Conservation (phyloP, 1,140 invertebrate species). For the Drosophila oshimai region DNA sequence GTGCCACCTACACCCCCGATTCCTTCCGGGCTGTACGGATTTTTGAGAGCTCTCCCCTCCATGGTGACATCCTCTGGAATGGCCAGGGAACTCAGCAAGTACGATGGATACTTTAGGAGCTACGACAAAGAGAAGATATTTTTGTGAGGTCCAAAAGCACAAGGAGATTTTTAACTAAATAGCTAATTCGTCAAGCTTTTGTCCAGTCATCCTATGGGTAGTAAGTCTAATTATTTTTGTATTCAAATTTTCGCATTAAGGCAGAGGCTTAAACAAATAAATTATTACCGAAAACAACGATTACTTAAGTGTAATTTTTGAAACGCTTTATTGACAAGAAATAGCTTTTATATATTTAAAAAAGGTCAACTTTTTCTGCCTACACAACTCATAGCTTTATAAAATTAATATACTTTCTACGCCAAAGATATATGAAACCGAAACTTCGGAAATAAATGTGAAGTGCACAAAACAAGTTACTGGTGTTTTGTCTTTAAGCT, state of each 20-base stretch:
- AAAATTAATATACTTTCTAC: slow-evolving; percentile 37
- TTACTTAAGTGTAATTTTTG: slow-evolving; percentile 30
- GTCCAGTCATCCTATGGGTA: slow-evolving; percentile 27
- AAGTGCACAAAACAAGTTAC: slow-evolving; percentile 32
- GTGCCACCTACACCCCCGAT: slow-evolving; percentile 77
- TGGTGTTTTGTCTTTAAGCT: background rate
- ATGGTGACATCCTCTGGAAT: slow-evolving; percentile 56
- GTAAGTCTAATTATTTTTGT: slow-evolving; percentile 38
- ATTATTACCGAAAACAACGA: slow-evolving; percentile 22
- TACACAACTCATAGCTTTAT: slow-evolving; percentile 42
- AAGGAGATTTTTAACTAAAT: slow-evolving; percentile 26
- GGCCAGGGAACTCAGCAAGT: slow-evolving; percentile 63
- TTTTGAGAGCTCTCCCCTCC: slow-evolving; percentile 75
- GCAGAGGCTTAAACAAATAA: slow-evolving; percentile 21
- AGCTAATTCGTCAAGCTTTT: slow-evolving; percentile 26
- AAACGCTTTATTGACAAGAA: slow-evolving; percentile 28
- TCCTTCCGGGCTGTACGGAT: slow-evolving; percentile 77
- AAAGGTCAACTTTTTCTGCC: slow-evolving; percentile 27
- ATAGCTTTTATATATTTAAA: slow-evolving; percentile 36
- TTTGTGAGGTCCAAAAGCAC: slow-evolving; percentile 38
- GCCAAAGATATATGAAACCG: slow-evolving; percentile 44
- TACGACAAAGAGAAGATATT: slow-evolving; percentile 55
- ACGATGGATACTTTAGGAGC: slow-evolving; percentile 64
- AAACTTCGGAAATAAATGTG: slow-evolving; percentile 42
- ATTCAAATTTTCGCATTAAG: slow-evolving; percentile 36